Evolutionary conservation across 1,140 invertebrate species (phyloP).

Genomic region (Apis mellifera): Amel_HAv3.1 CM009931.2:23384501-23385000

Average conservation of each 20-base stretch:
- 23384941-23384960: background rate
- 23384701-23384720: background rate
- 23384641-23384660: background rate
- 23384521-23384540: background rate
- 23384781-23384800: conserved; percentile 19
- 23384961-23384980: background rate
- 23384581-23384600: background rate
- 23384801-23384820: conserved; percentile 20
- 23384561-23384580: background rate
- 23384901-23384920: background rate
- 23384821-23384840: conserved; percentile 10
- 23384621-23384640: conserved; percentile 5
- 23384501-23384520: background rate
- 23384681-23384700: background rate
- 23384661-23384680: background rate
- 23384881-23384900: background rate
- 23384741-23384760: conserved; percentile 2
- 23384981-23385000: background rate
- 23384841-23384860: conserved; percentile 18
- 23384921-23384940: background rate
- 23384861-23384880: conserved; percentile 29
- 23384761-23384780: conserved; percentile 12
- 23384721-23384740: background rate
- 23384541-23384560: background rate
- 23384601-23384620: background rate